A percentile compares a stretch with the other conserved stretches of the same genome.
phyloP scores from a whole-genome alignment of 1,140 invertebrate species.

The Ceratitis capitata region DNA sequence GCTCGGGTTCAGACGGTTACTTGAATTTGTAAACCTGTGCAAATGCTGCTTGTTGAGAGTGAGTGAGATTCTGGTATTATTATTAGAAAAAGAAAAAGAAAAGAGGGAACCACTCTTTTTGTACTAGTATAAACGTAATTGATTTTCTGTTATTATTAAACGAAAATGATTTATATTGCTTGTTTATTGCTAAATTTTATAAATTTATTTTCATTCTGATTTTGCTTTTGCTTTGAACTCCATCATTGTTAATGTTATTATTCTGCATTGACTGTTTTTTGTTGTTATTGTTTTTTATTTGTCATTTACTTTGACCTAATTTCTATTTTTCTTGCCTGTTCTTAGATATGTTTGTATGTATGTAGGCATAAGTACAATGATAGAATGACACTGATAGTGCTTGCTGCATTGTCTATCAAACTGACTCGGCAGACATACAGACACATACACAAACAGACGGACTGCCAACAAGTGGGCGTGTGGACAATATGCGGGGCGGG shows the following conservation, averaged over 20 bases:
- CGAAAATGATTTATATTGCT: constrained; percentile 7
- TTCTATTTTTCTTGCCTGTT: background rate
- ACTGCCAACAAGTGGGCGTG: background rate
- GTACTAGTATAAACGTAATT: background rate
- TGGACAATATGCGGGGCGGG: background rate
- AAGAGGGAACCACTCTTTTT: too few species aligned
- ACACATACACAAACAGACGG: background rate
- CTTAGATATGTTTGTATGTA: background rate
- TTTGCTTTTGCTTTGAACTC: background rate
- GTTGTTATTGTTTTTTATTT: background rate
- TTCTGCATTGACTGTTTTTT: too few species aligned
- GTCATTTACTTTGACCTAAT: constrained; percentile 20
- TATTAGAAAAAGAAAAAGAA: background rate
- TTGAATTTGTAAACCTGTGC: too few species aligned
- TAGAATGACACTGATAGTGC: background rate
- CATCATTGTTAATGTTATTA: background rate
- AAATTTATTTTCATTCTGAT: constrained; percentile 6
- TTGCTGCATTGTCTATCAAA: constrained; percentile 14
- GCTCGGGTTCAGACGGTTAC: too few species aligned
- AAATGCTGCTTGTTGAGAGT: background rate
- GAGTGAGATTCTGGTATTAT: background rate
- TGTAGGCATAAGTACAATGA: too few species aligned
- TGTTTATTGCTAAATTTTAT: background rate
- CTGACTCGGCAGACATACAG: background rate
- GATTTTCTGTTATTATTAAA: background rate